Evolutionary conservation across 2,113 vertebrate genomes (phyloP).

Genomic region (Hypocryptadius cinnamomeus): DNA sequence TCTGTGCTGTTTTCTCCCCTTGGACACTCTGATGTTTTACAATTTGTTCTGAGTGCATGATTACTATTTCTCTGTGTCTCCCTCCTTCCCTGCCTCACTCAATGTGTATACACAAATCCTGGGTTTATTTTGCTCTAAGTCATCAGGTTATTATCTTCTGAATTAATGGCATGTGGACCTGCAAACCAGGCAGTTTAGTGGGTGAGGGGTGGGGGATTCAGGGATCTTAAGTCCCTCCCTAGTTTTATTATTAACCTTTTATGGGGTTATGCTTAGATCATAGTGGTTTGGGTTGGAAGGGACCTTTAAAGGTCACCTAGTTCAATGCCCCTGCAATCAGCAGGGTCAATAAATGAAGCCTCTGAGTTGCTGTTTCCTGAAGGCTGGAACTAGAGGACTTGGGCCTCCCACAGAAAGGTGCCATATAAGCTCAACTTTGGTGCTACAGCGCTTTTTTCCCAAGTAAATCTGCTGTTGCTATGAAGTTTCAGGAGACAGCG

Average conservation of each 20-base stretch:
- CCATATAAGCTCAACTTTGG: not conserved
- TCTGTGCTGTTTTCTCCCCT: constrained; percentile 51
- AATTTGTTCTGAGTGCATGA: constrained; percentile 49
- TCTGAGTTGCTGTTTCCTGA: not conserved
- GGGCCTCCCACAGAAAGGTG: not conserved
- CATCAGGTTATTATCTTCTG: constrained; percentile 16
- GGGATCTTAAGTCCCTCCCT: not conserved
- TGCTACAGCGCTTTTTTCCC: not conserved
- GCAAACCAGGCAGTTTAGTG: not conserved
- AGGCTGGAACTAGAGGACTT: not conserved
- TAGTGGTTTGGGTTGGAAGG: not conserved
- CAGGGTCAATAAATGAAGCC: not conserved
- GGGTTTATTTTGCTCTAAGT: constrained; percentile 17
- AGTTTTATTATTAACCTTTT: not conserved
- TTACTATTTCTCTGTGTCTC: constrained; percentile 42
- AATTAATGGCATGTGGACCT: constrained; percentile 3
- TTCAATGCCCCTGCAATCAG: not conserved
- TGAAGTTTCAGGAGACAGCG: not conserved
- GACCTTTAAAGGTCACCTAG: not conserved
- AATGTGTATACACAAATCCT: constrained; percentile 12
- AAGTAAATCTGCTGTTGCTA: not conserved
- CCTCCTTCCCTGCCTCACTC: constrained; percentile 24
- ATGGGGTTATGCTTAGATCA: not conserved
- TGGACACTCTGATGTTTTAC: constrained; percentile 45
- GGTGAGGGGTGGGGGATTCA: not conserved